These are phyloP conservation scores for Probaryconus sp. DNA, from an alignment of 1,140 invertebrate genomes.

Conservation along the genomic window DNA sequence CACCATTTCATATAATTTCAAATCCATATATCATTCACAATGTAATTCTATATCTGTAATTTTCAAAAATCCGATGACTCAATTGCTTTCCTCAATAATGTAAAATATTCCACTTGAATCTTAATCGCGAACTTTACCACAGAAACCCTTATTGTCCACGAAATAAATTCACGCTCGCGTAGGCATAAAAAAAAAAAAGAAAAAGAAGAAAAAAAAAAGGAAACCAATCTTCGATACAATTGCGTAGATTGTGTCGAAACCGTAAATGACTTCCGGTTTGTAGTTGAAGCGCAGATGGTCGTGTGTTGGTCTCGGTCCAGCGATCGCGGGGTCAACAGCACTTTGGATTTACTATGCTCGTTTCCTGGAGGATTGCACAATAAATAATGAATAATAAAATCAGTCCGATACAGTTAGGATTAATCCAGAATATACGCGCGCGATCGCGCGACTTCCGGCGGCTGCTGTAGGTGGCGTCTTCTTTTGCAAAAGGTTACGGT, in stretches of 20 bases:
- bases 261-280: conserved; percentile 60
- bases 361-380: conserved; percentile 56
- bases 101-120: too few relatives aligned
- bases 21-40: too few relatives aligned
- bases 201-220: conserved; percentile 20
- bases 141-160: conserved; percentile 17
- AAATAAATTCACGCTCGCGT: conserved; percentile 7
- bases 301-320: conserved; percentile 72
- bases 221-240: conserved; percentile 19
- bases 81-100: too few relatives aligned
- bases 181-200: conserved; percentile 12
- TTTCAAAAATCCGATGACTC: too few relatives aligned
- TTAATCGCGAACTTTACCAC: too few relatives aligned
- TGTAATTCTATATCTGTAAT: too few relatives aligned
- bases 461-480: conserved; percentile 33
- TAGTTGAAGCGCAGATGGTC: conserved; percentile 48
- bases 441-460: conserved; percentile 19
- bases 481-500: conserved; percentile 14
- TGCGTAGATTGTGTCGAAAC: conserved; percentile 58
- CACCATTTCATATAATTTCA: too few relatives aligned
- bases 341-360: conserved; percentile 67
- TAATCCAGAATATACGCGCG: conserved; percentile 46
- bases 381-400: conserved; percentile 65
- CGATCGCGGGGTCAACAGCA: conserved; percentile 74
- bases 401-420: conserved; percentile 58